phyloP scores from a whole-genome alignment of 2,888 invertebrate genomes.

The Folsomia manolachei region DNA sequence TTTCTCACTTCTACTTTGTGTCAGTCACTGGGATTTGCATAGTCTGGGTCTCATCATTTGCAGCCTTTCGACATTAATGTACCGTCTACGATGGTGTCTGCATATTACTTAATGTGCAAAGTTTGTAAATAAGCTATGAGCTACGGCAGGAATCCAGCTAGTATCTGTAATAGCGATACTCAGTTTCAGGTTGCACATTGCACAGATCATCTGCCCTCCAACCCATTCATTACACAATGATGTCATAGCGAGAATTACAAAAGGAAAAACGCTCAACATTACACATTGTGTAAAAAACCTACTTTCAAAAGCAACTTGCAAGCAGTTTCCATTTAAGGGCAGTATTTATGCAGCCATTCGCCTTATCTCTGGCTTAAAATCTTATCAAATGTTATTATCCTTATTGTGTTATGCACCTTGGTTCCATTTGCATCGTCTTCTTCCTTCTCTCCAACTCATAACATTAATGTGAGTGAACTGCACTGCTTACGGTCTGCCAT shows the following conservation, averaged over 20 bases:
- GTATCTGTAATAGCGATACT: too few species aligned
- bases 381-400: conserved; percentile 8
- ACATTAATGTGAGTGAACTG: too few species aligned
- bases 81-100: not conserved
- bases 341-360: conserved; percentile 20
- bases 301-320: not conserved
- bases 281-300: not conserved
- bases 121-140: not conserved
- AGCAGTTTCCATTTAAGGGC: conserved; percentile 15
- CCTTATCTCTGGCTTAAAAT: conserved; percentile 13
- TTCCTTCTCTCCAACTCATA: too few species aligned
- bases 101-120: not conserved
- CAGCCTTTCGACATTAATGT: not conserved
- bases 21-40: not conserved
- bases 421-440: not conserved
- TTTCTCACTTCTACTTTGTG: not conserved
- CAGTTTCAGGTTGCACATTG: not conserved
- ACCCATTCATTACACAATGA: not conserved
- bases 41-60: too few species aligned
- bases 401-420: conserved; percentile 5
- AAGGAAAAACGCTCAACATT: not conserved
- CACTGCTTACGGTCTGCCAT: too few species aligned
- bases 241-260: not conserved
- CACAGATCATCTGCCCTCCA: too few species aligned
- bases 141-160: too few species aligned